Conservation (phyloP, 2,113 vertebrate genomes). For the Cavia aperea region DNA sequence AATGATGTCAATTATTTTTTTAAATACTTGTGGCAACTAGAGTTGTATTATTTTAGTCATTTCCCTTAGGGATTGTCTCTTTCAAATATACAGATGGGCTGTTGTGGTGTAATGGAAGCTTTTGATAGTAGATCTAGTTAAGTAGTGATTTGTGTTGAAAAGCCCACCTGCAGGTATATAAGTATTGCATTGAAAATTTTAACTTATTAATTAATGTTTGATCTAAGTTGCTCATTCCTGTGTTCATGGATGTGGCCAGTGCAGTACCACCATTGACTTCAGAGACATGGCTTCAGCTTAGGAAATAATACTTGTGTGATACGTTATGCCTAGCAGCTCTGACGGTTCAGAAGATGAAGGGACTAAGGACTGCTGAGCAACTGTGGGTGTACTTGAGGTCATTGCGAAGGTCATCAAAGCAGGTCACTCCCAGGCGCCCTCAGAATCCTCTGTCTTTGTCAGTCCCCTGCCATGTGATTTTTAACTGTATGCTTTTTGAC, state of each 20-base stretch:
- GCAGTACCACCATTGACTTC: not conserved
- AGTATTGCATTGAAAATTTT: conserved; percentile 56
- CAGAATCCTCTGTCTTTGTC: not conserved
- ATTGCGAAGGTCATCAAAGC: not conserved
- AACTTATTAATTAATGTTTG: conserved; percentile 56
- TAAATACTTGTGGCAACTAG: conserved; percentile 43
- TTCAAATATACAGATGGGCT: conserved; percentile 5
- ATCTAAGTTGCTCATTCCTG: conserved; percentile 27
- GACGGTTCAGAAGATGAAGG: not conserved
- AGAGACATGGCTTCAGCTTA: not conserved
- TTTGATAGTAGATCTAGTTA: conserved; percentile 37
- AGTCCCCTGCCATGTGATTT: not conserved
- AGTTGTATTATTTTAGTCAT: conserved; percentile 43
- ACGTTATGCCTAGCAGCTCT: not conserved
- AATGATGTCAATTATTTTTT: conserved; percentile 35
- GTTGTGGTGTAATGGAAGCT: conserved; percentile 29
- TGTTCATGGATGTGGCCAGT: not conserved
- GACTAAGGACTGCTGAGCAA: not conserved
- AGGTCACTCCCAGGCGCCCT: not conserved
- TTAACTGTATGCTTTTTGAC: not conserved
- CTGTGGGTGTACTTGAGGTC: not conserved
- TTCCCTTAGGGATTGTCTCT: conserved; percentile 18
- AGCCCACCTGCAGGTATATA: conserved; percentile 38
- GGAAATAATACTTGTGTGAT: not conserved
- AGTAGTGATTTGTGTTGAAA: conserved; percentile 45